Conservation (phyloP, 2,888 invertebrate genomes). For the Ashinkailepas kermadecensis region DNA sequence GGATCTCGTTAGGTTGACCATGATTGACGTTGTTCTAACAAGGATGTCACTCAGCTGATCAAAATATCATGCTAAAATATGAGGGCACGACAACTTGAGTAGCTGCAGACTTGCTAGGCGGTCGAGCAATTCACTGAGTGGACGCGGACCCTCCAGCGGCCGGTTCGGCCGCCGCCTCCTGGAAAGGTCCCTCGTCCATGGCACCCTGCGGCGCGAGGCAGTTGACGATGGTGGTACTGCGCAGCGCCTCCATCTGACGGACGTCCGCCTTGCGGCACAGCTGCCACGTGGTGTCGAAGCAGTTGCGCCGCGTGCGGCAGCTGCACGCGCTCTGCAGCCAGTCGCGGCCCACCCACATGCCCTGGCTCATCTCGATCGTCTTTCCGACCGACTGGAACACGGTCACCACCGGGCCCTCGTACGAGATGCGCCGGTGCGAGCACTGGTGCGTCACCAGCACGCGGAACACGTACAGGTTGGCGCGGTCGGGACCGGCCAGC, state of each 20-base stretch:
- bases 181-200: no score
- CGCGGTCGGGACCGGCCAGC: not conserved
- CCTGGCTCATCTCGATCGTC: not conserved
- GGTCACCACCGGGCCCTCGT: not conserved
- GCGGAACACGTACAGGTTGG: not conserved
- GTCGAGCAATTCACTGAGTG: no score
- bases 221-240: not conserved
- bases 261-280: not conserved
- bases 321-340: not conserved
- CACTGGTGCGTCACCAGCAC: not conserved
- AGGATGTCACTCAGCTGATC: no score
- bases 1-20: no score
- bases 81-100: no score
- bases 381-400: not conserved
- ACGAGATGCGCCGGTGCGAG: not conserved
- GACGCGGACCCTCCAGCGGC: no score
- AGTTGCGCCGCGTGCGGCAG: not conserved
- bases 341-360: not conserved
- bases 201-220: no score
- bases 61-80: no score
- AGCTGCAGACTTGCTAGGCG: no score
- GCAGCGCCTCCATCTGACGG: not conserved
- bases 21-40: no score
- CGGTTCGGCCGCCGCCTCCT: no score
- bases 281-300: slow-evolving; percentile 15